Evolutionary conservation across 2,888 invertebrate genomes (phyloP), one percentile per base, ranked within the genome.

Genomic region (Malthinus seriepunctatus): DNA sequence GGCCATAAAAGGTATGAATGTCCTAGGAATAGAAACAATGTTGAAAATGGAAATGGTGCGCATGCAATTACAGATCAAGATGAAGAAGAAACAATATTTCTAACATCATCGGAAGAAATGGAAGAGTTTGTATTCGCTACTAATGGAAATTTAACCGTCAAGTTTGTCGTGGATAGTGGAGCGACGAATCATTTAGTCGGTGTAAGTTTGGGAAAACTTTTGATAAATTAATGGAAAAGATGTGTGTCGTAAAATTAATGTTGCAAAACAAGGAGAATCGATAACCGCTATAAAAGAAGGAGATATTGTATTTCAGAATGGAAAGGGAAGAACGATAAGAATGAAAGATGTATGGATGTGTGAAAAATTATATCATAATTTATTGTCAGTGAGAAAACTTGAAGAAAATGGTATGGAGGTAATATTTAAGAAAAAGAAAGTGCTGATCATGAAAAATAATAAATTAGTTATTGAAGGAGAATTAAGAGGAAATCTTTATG

Each of bases 161-260:
- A 46, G 9, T 67, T 67, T 57, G 51, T 68, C 14, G 39, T 66
- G n/a, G 67, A 68, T 45, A 64, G 64, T 61, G 68, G 69, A 42
- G 64, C 65, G 8, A 66, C 66, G 39, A 61, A 66, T 51, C 68
- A 66, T 53, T 47, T 67, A n/a, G n/a, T n/a, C n/a, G n/a, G n/a
- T n/a, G n/a, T n/a, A n/a, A n/a, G n/a, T n/a, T n/a, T n/a, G n/a
- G n/a, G 56, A 44, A 37, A 33, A 59, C 32, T 65, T 54, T 55
- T 55, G 64, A 38, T 33, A n/a, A n/a, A n/a, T 52, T 37, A 49
- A 59, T 54, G 31, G 15, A 23, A 57, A 63, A 35, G 32, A 56
- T 12, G 39, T 67, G 31, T 39, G 48, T 10, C 56, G 63, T 33
- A 58, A 51, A 32, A 67, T 66, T 57, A 66, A 54, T 54, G 64